Percentiles rank a stretch among this genome's conserved stretches.
Conservation (phyloP, 2,113 vertebrate species). For the Passer domesticus region DNA sequence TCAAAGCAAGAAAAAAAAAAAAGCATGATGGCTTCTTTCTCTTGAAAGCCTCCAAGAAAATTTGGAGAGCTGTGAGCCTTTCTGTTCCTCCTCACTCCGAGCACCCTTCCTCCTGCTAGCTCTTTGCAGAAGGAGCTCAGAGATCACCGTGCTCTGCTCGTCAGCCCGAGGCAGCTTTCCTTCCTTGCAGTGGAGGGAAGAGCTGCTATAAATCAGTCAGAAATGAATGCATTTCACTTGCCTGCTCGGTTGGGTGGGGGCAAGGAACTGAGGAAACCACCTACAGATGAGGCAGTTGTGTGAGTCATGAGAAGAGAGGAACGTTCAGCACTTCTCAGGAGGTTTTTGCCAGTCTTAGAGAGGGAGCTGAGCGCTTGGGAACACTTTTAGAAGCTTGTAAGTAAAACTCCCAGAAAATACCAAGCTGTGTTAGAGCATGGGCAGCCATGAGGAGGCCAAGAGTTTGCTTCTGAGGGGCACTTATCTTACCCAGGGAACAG, state of each 20-base stretch:
- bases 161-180: neutral
- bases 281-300: constrained; percentile 33
- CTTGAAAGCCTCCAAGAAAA: neutral
- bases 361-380: neutral
- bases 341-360: neutral
- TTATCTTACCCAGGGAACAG: neutral
- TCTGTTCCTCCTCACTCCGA: neutral
- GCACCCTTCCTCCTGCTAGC: neutral
- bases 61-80: neutral
- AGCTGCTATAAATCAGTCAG: neutral
- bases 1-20: neutral
- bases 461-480: neutral
- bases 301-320: constrained; percentile 18
- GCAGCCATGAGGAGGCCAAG: neutral
- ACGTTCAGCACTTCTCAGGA: neutral
- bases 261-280: constrained; percentile 54
- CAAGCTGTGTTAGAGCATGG: neutral
- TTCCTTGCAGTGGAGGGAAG: neutral
- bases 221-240: neutral
- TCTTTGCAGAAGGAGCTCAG: constrained; percentile 15
- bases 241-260: neutral
- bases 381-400: neutral
- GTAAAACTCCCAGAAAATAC: neutral
- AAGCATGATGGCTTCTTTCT: neutral
- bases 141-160: neutral